These are phyloP conservation scores for Vanessa tameamea DNA, from an alignment of 1,140 invertebrate species.

Conservation along the genomic window DNA sequence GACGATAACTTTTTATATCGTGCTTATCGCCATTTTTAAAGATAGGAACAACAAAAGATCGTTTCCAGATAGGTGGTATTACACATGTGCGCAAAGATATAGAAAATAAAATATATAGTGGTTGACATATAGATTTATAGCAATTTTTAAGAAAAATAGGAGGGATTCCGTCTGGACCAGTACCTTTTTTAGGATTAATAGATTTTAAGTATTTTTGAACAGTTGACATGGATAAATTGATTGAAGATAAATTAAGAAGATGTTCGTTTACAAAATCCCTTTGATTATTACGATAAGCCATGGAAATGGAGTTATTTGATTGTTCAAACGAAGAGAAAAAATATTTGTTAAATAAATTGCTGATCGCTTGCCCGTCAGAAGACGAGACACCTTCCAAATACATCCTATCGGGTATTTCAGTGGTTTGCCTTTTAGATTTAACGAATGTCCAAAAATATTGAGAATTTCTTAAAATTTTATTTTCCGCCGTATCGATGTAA, in stretches of 20 bases:
- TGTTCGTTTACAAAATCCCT: background rate
- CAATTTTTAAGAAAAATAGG: constrained; percentile 12
- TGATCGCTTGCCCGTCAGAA: constrained; percentile 3
- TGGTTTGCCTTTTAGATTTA: background rate
- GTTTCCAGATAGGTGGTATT: constrained; percentile 8
- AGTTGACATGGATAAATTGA: constrained; percentile 5
- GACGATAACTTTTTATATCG: background rate
- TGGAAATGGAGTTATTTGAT: too few relatives aligned
- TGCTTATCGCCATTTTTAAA: background rate
- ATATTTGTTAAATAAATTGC: constrained; percentile 7
- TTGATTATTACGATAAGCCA: background rate
- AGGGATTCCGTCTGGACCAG: constrained; percentile 3
- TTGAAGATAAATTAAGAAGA: constrained; percentile 4
- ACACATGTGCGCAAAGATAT: constrained; percentile 9
- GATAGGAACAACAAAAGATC: constrained; percentile 9
- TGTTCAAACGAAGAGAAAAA: background rate
- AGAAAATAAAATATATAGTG: constrained; percentile 2
- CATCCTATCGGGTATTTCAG: background rate
- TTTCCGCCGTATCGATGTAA: background rate
- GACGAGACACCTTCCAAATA: background rate
- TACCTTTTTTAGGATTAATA: background rate
- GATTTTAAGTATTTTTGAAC: constrained; percentile 13
- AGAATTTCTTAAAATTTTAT: background rate
- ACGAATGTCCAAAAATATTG: too few relatives aligned
- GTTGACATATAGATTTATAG: constrained; percentile 8